Evolutionary conservation across 2,797 vertebrate species (phyloP), one percentile per base, ranked within the genome.

Genomic region (Crocidura indochinensis): DNA sequence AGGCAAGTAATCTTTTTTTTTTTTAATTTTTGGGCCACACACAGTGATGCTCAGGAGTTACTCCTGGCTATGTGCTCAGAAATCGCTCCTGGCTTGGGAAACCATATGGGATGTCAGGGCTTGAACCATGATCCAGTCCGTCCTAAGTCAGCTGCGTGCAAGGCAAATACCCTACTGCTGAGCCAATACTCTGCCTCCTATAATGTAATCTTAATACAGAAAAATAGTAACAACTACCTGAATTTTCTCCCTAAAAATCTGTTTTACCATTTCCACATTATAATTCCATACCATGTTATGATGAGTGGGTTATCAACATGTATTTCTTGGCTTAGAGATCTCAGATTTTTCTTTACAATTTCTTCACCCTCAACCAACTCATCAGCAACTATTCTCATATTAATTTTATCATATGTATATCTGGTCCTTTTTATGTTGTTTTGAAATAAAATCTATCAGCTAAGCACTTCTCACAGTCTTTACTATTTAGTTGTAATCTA

Each of bases 281-380:
- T 31, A 87, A 20, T 8, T n/a, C 2, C 12, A 26, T n/a, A 24
- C 26, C 65, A 46, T 29, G 31, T 15, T 72, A 22, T 68, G n/a
- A 53, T 29, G 20, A 27, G 64, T 76, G 56, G 1, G 2, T 1
- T 2, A 5, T 78, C 27, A 44, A 65, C 24, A 9, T 79, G 44
- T 64, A 14, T 75, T 78, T 74, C 46, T 76, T 77, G 20, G 9
- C 14, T 56, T 72, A 46, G 77, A 93, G 83, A 44, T 1, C 8
- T 88, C 2, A 10, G 4, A n/a, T n/a, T 53, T 0, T 69, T 68
- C n/a, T 79, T 89, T 46, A 20, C 75, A 38, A 67, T 9, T 53
- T 84, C 88, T 67, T 8, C 38, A 3, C 75, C 22, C 46, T 46
- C 17, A 51, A 87, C 12, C 49, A 92, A 81, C 73, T 38, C 51